A percentile compares a stretch with the other conserved stretches of the same genome.
Conservation (phyloP, 2,797 vertebrate species). For the Microhierax caerulescens region DNA sequence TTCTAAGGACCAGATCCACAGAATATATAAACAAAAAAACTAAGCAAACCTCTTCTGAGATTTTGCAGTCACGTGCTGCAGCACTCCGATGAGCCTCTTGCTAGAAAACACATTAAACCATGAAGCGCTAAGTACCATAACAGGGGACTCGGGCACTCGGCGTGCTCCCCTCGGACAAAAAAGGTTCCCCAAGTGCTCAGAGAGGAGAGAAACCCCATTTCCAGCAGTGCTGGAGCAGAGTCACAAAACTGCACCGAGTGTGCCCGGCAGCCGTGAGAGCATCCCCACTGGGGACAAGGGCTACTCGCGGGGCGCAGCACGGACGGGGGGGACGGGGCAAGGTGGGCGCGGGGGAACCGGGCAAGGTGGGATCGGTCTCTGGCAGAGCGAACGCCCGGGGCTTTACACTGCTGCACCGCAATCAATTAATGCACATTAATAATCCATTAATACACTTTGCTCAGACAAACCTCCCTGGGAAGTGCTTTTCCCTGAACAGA, state of each 20-base stretch:
- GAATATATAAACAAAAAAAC: background rate
- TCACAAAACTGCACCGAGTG: background rate
- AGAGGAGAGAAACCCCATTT: background rate
- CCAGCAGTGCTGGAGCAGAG: background rate
- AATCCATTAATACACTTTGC: background rate
- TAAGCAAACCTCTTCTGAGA: background rate
- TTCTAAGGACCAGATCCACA: background rate
- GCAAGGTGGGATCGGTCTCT: rapidly evolving
- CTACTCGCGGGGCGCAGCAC: background rate
- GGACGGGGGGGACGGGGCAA: rapidly evolving
- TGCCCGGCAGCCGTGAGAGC: background rate
- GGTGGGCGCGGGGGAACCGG: background rate
- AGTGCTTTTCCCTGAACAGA: background rate
- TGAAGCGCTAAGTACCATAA: background rate
- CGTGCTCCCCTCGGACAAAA: background rate
- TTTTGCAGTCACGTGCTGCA: background rate
- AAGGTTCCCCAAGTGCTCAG: background rate
- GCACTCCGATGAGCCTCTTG: background rate
- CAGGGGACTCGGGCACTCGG: background rate
- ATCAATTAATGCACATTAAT: background rate
- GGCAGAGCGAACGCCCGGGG: background rate
- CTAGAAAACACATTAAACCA: background rate
- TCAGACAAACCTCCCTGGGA: background rate
- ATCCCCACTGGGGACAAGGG: background rate
- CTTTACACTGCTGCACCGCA: background rate